phyloP scores from a whole-genome alignment of 2,888 invertebrate species.

The Megalurothrips usitatus region DNA sequence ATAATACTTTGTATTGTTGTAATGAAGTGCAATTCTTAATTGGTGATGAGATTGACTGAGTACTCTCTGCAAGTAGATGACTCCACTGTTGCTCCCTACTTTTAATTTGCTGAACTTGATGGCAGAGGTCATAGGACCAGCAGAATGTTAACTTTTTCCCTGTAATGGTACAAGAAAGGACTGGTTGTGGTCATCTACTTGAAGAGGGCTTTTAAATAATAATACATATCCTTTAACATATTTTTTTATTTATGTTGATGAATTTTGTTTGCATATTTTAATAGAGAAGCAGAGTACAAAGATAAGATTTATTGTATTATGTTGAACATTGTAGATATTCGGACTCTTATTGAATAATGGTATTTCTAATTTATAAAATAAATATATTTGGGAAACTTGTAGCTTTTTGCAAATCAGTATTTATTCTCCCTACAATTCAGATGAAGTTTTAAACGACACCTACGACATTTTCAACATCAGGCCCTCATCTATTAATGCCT shows the following conservation, averaged over 20 bases:
- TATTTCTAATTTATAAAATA: background rate
- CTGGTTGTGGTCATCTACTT: background rate
- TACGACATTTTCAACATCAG: background rate
- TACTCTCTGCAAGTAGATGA: conserved; percentile 16
- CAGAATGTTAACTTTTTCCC: background rate
- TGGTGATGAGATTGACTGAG: conserved; percentile 10
- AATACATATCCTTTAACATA: conserved; percentile 16
- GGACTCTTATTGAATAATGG: background rate
- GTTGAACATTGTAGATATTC: background rate
- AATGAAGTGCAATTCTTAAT: background rate
- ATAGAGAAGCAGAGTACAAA: background rate
- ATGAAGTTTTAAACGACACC: background rate
- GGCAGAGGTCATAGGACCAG: too few species aligned
- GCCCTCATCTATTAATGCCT: background rate
- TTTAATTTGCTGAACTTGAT: background rate
- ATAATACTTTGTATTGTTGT: background rate
- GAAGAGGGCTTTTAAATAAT: conserved; percentile 2
- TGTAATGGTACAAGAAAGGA: background rate
- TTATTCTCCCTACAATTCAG: too few species aligned
- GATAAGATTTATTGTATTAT: background rate
- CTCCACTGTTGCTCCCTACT: background rate
- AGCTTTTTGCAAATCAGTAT: too few species aligned
- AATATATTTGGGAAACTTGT: background rate
- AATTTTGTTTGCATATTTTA: conserved; percentile 16
- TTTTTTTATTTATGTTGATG: conserved; percentile 18